Conservation (phyloP, 2,888 invertebrate genomes). For the Lacanobia wlatinum region DNA sequence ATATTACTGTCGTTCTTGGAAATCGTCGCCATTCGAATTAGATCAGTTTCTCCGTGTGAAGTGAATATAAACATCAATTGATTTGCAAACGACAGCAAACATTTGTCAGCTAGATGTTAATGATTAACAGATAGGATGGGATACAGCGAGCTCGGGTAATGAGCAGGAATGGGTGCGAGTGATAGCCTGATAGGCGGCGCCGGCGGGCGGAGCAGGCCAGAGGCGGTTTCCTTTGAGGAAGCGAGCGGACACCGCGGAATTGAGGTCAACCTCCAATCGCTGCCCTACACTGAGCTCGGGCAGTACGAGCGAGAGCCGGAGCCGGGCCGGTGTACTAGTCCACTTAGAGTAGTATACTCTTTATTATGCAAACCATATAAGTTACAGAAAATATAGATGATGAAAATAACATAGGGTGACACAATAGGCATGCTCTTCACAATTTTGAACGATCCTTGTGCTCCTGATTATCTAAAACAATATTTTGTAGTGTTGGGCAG, state of each 20-base stretch:
- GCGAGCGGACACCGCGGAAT: conserved; percentile 48
- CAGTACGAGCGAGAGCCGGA: conserved; percentile 6
- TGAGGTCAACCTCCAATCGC: conserved; percentile 61
- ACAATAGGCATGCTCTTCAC: too few relatives aligned
- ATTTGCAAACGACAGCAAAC: background rate
- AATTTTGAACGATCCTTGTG: too few relatives aligned
- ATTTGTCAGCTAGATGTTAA: background rate
- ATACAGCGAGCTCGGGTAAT: conserved; percentile 1
- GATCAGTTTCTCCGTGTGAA: conserved; percentile 12
- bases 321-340: background rate
- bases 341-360: too few relatives aligned
- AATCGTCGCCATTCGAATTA: conserved; percentile 5
- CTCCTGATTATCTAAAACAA: too few relatives aligned
- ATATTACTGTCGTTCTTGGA: conserved; percentile 16
- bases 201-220: conserved; percentile 28
- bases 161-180: background rate
- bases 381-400: too few relatives aligned
- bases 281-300: conserved; percentile 45
- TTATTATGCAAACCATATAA: too few relatives aligned
- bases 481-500: too few relatives aligned
- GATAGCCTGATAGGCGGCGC: conserved; percentile 12
- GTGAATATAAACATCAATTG: background rate
- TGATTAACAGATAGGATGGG: background rate
- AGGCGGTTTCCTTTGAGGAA: conserved; percentile 58
- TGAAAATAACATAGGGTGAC: too few relatives aligned